Percentiles rank a stretch among this genome's conserved stretches.
Conservation (phyloP, 1,140 invertebrate genomes). For the Ephestia elutella region DNA sequence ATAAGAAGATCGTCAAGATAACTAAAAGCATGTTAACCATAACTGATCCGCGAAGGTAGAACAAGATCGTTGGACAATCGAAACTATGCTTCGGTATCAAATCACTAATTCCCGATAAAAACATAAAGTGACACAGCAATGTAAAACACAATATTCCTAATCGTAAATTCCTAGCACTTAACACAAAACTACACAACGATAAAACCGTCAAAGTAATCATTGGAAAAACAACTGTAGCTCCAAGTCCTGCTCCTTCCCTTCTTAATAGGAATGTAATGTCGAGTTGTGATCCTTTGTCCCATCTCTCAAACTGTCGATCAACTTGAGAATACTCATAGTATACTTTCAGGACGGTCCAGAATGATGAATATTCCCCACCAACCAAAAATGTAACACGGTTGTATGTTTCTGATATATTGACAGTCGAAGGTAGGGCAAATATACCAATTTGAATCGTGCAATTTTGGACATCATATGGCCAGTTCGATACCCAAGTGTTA, state of each 20-base stretch:
- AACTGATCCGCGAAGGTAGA: conserved; percentile 28
- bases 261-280: background rate
- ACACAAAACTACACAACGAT: background rate
- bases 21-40: conserved; percentile 24
- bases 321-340: background rate
- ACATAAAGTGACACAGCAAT: conserved; percentile 30
- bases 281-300: background rate
- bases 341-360: background rate
- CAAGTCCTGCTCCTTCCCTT: background rate
- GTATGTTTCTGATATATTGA: background rate
- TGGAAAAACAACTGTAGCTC: background rate
- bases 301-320: background rate
- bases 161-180: conserved; percentile 11
- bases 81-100: conserved; percentile 28
- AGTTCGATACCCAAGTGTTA: background rate
- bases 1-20: conserved; percentile 26
- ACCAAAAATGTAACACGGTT: background rate
- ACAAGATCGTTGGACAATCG: conserved; percentile 31
- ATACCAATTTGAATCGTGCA: background rate
- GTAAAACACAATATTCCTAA: conserved; percentile 26
- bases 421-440: background rate
- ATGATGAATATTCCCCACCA: background rate
- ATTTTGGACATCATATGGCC: conserved; percentile 6
- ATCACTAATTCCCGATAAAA: conserved; percentile 22
- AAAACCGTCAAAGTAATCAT: background rate